Percentiles rank a stretch among this genome's conserved stretches.
These are phyloP conservation scores for Myiopsitta monachus DNA, from an alignment of 2,113 vertebrate species.

Conservation along the genomic window DNA sequence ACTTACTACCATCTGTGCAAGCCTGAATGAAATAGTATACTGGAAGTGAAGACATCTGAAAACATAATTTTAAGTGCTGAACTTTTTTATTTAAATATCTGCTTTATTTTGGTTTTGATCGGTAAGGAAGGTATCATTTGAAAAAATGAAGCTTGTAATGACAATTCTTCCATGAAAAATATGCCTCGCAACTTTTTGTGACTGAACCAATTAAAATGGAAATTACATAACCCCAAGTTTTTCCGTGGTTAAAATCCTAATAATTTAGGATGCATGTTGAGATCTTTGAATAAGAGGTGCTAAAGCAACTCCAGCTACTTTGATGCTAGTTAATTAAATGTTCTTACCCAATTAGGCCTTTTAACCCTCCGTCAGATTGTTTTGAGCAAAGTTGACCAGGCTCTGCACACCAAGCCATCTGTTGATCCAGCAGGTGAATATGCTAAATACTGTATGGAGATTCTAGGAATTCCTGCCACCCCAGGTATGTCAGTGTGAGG, in stretches of 20 bases:
- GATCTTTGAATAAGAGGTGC: background rate
- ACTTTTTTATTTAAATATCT: background rate
- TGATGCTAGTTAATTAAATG: background rate
- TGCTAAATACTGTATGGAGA: slow-evolving; percentile 83
- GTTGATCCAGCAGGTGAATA: slow-evolving; percentile 86
- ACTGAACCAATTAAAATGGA: background rate
- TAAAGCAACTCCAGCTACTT: background rate
- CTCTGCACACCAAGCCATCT: slow-evolving; percentile 78
- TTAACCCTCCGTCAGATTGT: slow-evolving; percentile 93
- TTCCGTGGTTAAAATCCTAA: background rate
- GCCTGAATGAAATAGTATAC: background rate
- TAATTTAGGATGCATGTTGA: background rate
- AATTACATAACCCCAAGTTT: background rate
- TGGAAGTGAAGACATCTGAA: background rate
- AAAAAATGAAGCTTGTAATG: background rate
- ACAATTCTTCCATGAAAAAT: background rate
- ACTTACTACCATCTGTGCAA: background rate
- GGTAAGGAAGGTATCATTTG: background rate
- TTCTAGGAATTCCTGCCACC: slow-evolving; percentile 89
- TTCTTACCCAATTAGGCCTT: slow-evolving; percentile 76
- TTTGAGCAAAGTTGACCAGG: slow-evolving; percentile 92
- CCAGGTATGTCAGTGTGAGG: slow-evolving; percentile 76
- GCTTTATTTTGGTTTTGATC: background rate
- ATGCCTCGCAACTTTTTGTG: background rate
- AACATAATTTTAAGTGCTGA: background rate